These are phyloP conservation scores for Mastacembelus armatus DNA, from an alignment of 2,797 vertebrate genomes.

Conservation along the genomic window DNA sequence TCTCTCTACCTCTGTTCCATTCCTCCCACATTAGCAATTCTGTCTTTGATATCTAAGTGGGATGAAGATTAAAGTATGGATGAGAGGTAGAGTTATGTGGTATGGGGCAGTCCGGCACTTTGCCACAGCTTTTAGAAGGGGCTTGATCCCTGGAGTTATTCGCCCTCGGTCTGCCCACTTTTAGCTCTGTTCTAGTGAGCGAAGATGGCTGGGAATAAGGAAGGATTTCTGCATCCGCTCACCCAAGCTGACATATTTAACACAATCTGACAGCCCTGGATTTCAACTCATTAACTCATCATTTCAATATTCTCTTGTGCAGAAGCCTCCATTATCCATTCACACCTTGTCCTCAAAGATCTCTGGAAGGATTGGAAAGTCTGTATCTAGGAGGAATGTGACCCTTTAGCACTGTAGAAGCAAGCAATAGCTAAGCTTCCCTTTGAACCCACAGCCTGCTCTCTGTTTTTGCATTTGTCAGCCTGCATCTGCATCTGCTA, in stretches of 20 bases:
- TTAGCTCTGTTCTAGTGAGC: slow-evolving; percentile 38
- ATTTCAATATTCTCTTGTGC: slow-evolving; percentile 17
- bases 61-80: slow-evolving; percentile 81
- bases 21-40: slow-evolving; percentile 69
- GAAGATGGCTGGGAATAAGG: slow-evolving; percentile 45
- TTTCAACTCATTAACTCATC: slow-evolving; percentile 19
- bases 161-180: slow-evolving; percentile 61
- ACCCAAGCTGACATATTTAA: slow-evolving; percentile 27
- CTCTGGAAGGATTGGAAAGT: slow-evolving; percentile 62
- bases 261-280: slow-evolving; percentile 23
- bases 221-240: slow-evolving; percentile 49
- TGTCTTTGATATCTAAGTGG: slow-evolving; percentile 79
- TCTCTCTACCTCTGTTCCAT: slow-evolving; percentile 42
- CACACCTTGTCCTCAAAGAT: slow-evolving; percentile 44
- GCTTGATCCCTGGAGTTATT: slow-evolving; percentile 87
- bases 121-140: slow-evolving; percentile 68
- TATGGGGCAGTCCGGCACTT: slow-evolving; percentile 64
- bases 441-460: slow-evolving; percentile 46
- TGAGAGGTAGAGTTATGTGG: slow-evolving; percentile 62
- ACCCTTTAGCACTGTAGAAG: slow-evolving; percentile 52
- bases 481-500: slow-evolving; percentile 40
- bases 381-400: slow-evolving; percentile 59
- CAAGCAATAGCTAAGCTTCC: slow-evolving; percentile 35
- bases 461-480: slow-evolving; percentile 32
- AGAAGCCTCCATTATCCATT: slow-evolving; percentile 37